Base-by-base conservation (phyloP, 2,888 invertebrate species). In the Rutpela maculata region DNA sequence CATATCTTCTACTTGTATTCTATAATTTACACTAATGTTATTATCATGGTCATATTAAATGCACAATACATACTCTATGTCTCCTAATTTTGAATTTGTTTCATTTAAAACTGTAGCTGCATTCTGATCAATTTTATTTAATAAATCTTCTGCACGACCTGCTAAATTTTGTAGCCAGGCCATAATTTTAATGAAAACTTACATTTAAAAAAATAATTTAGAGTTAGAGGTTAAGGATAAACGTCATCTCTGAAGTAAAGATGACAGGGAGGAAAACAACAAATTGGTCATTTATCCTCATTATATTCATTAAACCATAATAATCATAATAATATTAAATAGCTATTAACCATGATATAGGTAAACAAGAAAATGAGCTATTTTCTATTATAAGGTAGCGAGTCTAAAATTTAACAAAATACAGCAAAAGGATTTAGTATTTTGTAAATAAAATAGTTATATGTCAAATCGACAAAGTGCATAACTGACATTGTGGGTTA, bases 121-220 rank as follows among this genome's bases (percentile, higher is more conserved):
- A 87, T 93, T 93, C 87, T 94, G 92, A 87, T 95, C 95, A 72
- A 95, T 92, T 89, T 93, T 93, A 87, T 95, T 95, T 38, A 95
- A 89, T 75, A 95, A 91, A 86, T 93, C 92, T 88, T 95, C 95
- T 22, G 95, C 95, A 84, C 93, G 94, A 31, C 93, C 94, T 65
- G 95, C 94, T 73, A 95, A 90, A 82, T 93, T 94, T 80, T 92
- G 92, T 66, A 95, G 88, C 95, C 95, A 95, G 79, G 94, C 94
- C 95, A 95, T 94, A 70, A 70, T 75, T 65, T 77, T 63, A 65
- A 35, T 31, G 10, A 26, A 57, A 19, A 31, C 50, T 50, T 7
- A 74, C 65, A 22, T 73, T 71, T 55, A 55, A 75, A 69, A 9
- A 56, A 74, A 26, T 19, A n/a, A 35, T 17, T 56, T n/a, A 57